Percentiles rank a stretch among this genome's conserved stretches.
Conservation (phyloP, 1,140 invertebrate genomes). For the Myzus persicae region DNA sequence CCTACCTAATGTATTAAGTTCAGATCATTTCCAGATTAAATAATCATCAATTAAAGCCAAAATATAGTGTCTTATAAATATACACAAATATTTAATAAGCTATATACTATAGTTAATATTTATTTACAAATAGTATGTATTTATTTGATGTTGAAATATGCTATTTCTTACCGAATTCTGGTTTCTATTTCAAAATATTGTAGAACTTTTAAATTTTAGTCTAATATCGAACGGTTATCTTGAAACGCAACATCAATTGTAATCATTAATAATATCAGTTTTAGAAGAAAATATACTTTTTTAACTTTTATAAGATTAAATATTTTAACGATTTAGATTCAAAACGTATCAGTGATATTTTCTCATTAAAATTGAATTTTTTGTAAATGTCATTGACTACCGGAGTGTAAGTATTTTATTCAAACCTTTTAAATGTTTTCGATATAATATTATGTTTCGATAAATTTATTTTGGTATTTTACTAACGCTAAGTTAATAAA, state of each 20-base stretch:
- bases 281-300: background rate
- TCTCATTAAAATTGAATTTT: background rate
- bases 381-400: background rate
- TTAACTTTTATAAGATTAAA: background rate
- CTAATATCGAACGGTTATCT: background rate
- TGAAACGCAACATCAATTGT: background rate
- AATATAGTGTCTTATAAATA: background rate
- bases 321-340: background rate
- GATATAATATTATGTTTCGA: background rate
- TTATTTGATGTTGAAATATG: background rate
- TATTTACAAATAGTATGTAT: background rate
- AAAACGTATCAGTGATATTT: background rate
- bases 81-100: background rate
- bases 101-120: background rate
- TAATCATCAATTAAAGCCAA: background rate
- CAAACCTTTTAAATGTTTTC: background rate
- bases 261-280: background rate
- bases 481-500: background rate
- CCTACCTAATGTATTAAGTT: background rate
- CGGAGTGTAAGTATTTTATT: background rate
- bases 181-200: background rate
- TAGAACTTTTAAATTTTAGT: background rate
- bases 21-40: background rate
- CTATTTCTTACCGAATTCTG: background rate
- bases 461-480: background rate